phyloP scores from a whole-genome alignment of 2,888 invertebrate genomes.

The Agrochola lychnidis region DNA sequence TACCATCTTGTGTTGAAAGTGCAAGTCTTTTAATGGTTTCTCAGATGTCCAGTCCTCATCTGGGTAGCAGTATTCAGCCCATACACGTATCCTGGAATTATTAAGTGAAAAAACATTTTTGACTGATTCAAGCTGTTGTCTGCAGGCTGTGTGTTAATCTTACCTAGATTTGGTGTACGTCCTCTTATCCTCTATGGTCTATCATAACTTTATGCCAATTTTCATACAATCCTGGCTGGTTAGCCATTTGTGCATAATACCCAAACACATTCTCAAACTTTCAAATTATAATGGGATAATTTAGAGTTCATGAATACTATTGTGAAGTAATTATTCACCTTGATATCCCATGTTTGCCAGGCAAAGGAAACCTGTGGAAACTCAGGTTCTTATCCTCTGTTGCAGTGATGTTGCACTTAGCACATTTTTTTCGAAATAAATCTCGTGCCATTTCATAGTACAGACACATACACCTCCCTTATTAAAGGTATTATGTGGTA shows the following conservation, averaged over 20 bases:
- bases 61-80: slow-evolving; percentile 30
- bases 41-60: slow-evolving; percentile 13
- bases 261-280: no score
- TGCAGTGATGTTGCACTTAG: slow-evolving; percentile 17
- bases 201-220: background rate
- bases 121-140: background rate
- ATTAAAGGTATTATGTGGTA: background rate
- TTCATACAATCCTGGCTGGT: background rate
- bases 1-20: slow-evolving; percentile 22
- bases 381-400: slow-evolving; percentile 14
- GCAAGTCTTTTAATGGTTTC: slow-evolving; percentile 12
- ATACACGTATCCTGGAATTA: slow-evolving; percentile 16
- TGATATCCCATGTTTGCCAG: slow-evolving; percentile 23
- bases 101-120: background rate
- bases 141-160: background rate
- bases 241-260: no score
- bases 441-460: slow-evolving; percentile 8
- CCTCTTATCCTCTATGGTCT: background rate
- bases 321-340: background rate
- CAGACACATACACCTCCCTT: background rate
- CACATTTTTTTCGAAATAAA: slow-evolving; percentile 13
- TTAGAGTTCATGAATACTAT: background rate
- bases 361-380: slow-evolving; percentile 31
- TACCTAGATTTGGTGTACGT: background rate
- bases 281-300: background rate